phyloP scores from a whole-genome alignment of 1,140 invertebrate genomes.

The roundworm (Caenorhabditis elegans) region DNA sequence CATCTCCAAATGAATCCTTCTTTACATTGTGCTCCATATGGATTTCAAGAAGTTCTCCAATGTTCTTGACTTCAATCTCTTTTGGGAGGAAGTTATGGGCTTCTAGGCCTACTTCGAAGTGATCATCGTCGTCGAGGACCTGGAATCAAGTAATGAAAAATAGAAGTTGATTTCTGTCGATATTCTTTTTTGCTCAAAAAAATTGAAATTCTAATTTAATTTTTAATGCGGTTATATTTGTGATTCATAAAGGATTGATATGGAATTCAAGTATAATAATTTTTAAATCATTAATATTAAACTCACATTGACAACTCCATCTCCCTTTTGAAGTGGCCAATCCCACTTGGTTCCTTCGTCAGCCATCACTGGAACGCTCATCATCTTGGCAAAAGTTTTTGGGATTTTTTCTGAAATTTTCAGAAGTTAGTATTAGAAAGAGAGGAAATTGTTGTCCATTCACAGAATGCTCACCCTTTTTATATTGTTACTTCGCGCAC shows the following conservation, averaged over 20 bases:
- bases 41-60: slow-evolving; percentile 42
- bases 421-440: neutral
- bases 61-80: slow-evolving; percentile 49
- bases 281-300: neutral
- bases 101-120: slow-evolving; percentile 51
- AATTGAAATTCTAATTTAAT: too few species aligned
- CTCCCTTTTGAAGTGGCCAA: slow-evolving; percentile 43
- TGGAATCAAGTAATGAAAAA: slow-evolving; percentile 5
- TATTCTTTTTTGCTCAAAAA: neutral
- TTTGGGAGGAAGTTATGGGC: slow-evolving; percentile 47
- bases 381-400: slow-evolving; percentile 49
- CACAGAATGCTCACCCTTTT: neutral
- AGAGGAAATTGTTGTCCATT: too few species aligned
- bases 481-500: neutral
- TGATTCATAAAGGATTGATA: too few species aligned
- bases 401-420: neutral
- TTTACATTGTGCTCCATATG: slow-evolving; percentile 38
- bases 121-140: slow-evolving; percentile 45
- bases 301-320: slow-evolving; percentile 24
- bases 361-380: neutral
- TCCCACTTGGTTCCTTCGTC: slow-evolving; percentile 43
- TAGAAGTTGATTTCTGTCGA: neutral
- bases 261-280: too few species aligned
- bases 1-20: slow-evolving; percentile 25
- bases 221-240: too few species aligned